phyloP scores from a whole-genome alignment of 35 echinoderm and acorn worm genomes.

The Apostichopus californicus region DNA sequence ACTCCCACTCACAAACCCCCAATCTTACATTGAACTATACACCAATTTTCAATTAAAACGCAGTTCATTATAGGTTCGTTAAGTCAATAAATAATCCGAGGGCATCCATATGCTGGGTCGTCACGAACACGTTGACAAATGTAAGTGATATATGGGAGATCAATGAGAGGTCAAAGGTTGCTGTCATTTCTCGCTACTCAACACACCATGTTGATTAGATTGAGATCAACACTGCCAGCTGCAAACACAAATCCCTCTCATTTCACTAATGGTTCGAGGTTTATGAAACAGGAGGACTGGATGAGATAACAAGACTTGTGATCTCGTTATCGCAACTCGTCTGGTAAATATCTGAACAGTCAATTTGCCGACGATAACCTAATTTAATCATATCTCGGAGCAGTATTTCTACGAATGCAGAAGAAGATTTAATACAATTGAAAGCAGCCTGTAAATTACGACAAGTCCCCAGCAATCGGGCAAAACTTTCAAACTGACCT shows the following conservation, averaged over 20 bases:
- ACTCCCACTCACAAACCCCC: too few species aligned
- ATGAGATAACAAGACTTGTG: slow-evolving; percentile 12
- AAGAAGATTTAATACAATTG: not conserved
- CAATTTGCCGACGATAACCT: not conserved
- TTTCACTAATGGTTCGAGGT: slow-evolving; percentile 33
- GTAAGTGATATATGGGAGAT: not conserved
- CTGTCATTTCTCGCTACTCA: not conserved
- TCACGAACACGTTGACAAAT: too few species aligned
- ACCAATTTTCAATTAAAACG: too few species aligned
- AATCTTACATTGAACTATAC: too few species aligned
- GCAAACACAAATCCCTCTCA: slow-evolving; percentile 36
- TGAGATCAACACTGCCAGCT: not conserved
- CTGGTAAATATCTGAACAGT: slow-evolving; percentile 20
- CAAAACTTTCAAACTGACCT: not conserved
- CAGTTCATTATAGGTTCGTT: too few species aligned
- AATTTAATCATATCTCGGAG: not conserved
- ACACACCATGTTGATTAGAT: not conserved
- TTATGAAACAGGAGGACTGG: not conserved
- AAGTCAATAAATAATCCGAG: too few species aligned
- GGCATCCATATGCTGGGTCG: too few species aligned
- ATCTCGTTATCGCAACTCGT: slow-evolving; percentile 16
- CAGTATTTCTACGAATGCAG: not conserved
- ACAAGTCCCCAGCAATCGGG: not conserved
- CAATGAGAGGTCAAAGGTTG: not conserved
- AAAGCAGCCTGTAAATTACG: not conserved